Evolutionary conservation across 2,888 invertebrate genomes (phyloP), one percentile per base, ranked within the genome.

Genomic region (Orchesella flavescens): DNA sequence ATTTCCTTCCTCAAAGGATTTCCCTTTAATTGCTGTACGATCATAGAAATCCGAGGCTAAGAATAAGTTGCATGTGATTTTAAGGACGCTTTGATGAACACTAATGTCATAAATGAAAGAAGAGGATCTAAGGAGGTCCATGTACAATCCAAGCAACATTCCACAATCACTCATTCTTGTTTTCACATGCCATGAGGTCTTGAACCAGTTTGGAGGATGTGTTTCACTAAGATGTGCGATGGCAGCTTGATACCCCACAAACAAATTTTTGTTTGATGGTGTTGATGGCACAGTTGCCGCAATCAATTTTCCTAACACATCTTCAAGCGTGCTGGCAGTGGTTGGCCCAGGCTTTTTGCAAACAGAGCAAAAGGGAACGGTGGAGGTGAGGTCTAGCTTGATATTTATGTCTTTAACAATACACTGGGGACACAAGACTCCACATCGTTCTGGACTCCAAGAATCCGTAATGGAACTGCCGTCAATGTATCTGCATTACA

Each of bases 181-280:
- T 88, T 90, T 86, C 89, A 93, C 93, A 84, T 92, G 92, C 93
- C 95, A 96, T 0, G 94, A 93, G 21, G 91, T 92, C 10, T 92
- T 90, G 89, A 94, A 94, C 21, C 92, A 90, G 87, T 94, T 94
- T 1, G 95, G 94, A 0, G 93, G 92, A 90, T 94, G 96, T 23
- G 91, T 91, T 69, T 91, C 92, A 68, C 94, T 93, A 49, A 96
- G 90, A 4, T 92, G 89, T 88, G 93, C 92, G 1, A 97, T 90
- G 0, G 95, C 93, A 90, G 95, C 93, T 88, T 93, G 92, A 89
- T 93, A 93, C 0, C 94, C 94, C 88, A 91, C 75, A 82, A 82
- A 82, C 7, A 74, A 15, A 53, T 75, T 68, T 65, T 82, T 82
- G 23, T 55, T 82, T 34, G 34, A 34, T 4, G 34, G 34, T 9